These are phyloP conservation scores for Colaptes auratus DNA, from an alignment of 2,113 vertebrate species.

Conservation along the genomic window DNA sequence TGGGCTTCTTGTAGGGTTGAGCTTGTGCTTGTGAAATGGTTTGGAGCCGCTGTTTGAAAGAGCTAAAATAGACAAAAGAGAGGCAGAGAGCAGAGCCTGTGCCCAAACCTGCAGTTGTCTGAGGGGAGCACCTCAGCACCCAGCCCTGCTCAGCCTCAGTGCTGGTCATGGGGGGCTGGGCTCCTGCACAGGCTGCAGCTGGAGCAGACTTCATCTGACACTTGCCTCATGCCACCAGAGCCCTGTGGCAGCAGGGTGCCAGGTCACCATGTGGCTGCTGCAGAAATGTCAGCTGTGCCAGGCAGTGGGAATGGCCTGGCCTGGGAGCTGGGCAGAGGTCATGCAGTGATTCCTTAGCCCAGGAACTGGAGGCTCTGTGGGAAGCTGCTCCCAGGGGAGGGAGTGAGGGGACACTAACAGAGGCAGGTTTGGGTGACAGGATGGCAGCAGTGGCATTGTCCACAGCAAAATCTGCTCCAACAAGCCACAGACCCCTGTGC, in stretches of 20 bases:
- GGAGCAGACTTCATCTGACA: not conserved
- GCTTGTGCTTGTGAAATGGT: not conserved
- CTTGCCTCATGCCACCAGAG: not conserved
- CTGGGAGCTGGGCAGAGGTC: no score
- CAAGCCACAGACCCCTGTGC: not conserved
- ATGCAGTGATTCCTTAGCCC: no score
- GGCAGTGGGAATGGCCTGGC: not conserved
- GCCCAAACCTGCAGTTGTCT: fast-evolving
- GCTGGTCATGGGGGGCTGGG: not conserved
- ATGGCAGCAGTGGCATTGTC: not conserved
- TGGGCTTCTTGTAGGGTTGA: not conserved
- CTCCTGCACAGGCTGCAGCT: not conserved
- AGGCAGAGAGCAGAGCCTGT: not conserved
- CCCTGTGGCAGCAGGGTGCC: not conserved
- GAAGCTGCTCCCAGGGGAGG: not conserved
- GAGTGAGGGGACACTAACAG: not conserved
- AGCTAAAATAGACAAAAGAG: not conserved
- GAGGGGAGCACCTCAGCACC: not conserved
- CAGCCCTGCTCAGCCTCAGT: fast-evolving
- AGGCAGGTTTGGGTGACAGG: fast-evolving
- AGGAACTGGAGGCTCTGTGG: not conserved
- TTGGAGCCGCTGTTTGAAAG: not conserved
- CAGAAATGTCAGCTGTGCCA: not conserved
- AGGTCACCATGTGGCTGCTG: not conserved
- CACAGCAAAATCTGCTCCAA: not conserved